phyloP scores from a whole-genome alignment of 2,113 vertebrate genomes.

The Lepus americanus region DNA sequence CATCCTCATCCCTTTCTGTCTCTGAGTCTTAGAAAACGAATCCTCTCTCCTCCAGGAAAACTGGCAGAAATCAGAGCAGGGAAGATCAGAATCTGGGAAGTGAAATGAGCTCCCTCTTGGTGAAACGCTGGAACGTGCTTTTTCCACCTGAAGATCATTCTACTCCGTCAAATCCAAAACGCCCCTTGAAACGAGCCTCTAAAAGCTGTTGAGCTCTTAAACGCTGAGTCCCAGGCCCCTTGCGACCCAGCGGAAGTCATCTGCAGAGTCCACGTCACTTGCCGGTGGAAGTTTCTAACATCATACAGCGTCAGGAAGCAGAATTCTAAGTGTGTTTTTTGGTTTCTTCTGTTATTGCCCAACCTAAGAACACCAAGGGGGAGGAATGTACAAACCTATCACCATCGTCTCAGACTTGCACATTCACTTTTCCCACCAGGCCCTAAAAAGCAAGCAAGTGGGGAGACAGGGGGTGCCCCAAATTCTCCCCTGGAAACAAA shows the following conservation, averaged over 20 bases:
- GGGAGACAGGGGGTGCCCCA: neutral
- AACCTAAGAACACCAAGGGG: neutral
- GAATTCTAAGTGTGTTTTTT: constrained; percentile 47
- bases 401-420: neutral
- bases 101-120: neutral
- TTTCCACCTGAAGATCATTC: constrained; percentile 66
- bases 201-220: constrained; percentile 3
- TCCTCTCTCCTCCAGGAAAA: neutral
- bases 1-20: neutral
- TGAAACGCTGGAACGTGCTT: constrained; percentile 52
- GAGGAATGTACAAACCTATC: neutral
- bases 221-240: constrained; percentile 23
- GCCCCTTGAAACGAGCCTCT: neutral
- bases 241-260: constrained; percentile 45
- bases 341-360: constrained; percentile 14
- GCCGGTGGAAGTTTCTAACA: constrained; percentile 34
- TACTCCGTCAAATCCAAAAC: constrained; percentile 54
- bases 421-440: neutral
- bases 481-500: neutral
- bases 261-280: constrained; percentile 19
- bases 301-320: constrained; percentile 36
- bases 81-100: neutral
- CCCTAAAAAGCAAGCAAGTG: neutral
- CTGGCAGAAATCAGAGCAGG: neutral
- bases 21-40: constrained; percentile 46